A percentile compares a stretch with the other conserved stretches of the same genome.
Evolutionary conservation across 2,113 vertebrate species (phyloP).

Genomic region (Nansenia antarctica): DNA sequence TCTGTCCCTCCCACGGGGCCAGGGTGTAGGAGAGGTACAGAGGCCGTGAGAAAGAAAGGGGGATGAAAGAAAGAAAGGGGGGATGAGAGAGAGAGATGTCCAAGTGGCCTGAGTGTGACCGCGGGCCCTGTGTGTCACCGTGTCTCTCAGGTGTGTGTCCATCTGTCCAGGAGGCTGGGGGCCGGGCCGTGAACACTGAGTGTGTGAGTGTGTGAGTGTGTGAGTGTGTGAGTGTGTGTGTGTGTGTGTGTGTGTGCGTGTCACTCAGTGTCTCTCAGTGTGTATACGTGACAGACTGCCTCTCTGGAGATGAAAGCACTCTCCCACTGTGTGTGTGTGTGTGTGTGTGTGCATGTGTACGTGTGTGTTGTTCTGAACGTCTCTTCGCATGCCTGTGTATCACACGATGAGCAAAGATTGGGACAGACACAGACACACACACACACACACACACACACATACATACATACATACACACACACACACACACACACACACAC

Average conservation of each 20-base stretch:
- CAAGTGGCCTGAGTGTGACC: background rate
- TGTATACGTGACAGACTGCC: constrained; percentile 21
- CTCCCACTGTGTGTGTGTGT: constrained; percentile 32
- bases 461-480: background rate
- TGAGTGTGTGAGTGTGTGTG: background rate
- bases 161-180: background rate
- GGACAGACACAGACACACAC: constrained; percentile 23
- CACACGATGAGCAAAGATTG: background rate
- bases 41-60: background rate
- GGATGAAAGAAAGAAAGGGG: background rate
- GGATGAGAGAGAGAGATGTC: background rate
- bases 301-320: constrained; percentile 38
- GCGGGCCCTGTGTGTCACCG: too few relatives aligned
- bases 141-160: background rate
- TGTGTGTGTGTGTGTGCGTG: background rate
- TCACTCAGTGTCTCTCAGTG: constrained; percentile 22
- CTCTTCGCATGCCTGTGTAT: background rate
- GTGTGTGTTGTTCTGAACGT: constrained; percentile 20
- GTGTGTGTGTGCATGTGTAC: constrained; percentile 25
- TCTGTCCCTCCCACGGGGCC: too few relatives aligned
- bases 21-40: background rate
- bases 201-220: background rate
- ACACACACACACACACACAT: constrained; percentile 33
- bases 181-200: background rate
- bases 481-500: constrained; percentile 2